These are phyloP conservation scores for Porphyrio hochstetteri DNA, from an alignment of 2,113 vertebrate species.

Conservation along the genomic window DNA sequence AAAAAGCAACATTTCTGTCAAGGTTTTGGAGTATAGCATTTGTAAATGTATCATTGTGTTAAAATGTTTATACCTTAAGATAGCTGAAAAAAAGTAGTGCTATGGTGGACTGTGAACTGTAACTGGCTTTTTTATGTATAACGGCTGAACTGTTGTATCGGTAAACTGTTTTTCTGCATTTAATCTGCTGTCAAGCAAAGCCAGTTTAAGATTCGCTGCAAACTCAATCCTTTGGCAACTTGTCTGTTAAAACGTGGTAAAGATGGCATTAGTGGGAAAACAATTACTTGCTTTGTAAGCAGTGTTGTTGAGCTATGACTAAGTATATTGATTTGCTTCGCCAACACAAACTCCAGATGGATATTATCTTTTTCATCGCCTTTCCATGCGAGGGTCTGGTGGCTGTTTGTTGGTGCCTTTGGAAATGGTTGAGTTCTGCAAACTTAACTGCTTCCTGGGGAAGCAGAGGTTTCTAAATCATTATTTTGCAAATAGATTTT, in stretches of 20 bases:
- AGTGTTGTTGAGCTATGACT: constrained; percentile 33
- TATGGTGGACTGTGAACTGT: neutral
- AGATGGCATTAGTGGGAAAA: constrained; percentile 34
- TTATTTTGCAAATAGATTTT: neutral
- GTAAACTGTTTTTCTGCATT: neutral
- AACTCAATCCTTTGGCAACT: constrained; percentile 3
- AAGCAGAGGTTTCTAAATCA: neutral
- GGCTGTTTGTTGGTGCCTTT: constrained; percentile 24
- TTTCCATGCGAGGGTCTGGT: neutral
- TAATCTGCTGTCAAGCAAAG: neutral
- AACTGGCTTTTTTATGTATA: neutral
- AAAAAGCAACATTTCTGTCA: neutral
- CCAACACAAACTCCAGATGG: constrained; percentile 45
- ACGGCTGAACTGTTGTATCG: neutral
- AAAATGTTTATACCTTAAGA: neutral
- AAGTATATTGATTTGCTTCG: constrained; percentile 45
- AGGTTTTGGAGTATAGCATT: neutral
- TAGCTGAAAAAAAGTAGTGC: neutral
- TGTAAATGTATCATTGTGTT: neutral
- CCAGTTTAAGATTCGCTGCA: neutral
- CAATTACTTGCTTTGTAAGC: constrained; percentile 63
- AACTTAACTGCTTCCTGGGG: constrained; percentile 23
- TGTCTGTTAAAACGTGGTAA: constrained; percentile 1
- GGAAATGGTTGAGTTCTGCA: neutral
- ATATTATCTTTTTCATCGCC: neutral